A percentile compares a stretch with the other conserved stretches of the same genome.
phyloP scores from a whole-genome alignment of 1,140 invertebrate genomes.

The Pentalonia nigronervosa region DNA sequence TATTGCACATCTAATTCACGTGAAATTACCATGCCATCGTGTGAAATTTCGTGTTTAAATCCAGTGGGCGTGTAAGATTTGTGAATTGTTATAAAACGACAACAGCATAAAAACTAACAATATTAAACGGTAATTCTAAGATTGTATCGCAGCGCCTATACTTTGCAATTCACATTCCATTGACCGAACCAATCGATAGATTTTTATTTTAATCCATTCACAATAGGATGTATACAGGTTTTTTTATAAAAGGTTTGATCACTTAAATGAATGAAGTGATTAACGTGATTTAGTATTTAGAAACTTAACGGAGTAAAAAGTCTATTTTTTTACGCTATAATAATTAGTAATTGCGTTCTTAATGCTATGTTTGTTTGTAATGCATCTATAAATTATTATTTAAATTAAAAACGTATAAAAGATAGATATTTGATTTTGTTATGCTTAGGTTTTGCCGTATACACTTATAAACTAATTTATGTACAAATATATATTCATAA shows the following conservation, averaged over 20 bases:
- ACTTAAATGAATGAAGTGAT: background rate
- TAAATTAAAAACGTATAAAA: background rate
- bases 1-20: conserved; percentile 16
- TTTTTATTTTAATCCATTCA: background rate
- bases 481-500: no score
- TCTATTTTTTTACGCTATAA: background rate
- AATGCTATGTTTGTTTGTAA: background rate
- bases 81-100: background rate
- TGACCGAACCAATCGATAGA: background rate
- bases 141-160: background rate
- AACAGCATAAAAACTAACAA: background rate
- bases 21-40: background rate
- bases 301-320: no score
- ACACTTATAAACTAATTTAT: no score
- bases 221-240: background rate
- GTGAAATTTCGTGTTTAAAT: conserved; percentile 18
- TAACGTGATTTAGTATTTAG: background rate
- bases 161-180: conserved; percentile 1
- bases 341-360: background rate
- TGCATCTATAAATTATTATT: background rate
- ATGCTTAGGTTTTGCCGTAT: background rate
- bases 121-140: background rate
- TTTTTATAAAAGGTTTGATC: background rate
- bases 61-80: background rate
- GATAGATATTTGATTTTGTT: background rate